phyloP scores from a whole-genome alignment of 1,140 invertebrate species.

The Cephus cinctus region DNA sequence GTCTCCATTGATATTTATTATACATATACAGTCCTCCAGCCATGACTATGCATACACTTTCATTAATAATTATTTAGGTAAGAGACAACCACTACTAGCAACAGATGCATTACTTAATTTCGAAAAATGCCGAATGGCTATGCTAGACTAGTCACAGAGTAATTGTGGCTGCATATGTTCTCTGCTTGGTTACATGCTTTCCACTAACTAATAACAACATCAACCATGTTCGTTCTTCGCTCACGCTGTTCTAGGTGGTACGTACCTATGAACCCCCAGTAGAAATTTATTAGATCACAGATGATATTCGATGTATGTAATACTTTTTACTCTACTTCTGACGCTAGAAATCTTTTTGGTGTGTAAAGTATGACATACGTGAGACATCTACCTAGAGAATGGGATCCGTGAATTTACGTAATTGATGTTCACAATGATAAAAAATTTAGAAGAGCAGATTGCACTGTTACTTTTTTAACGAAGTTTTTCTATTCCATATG shows the following conservation, averaged over 20 bases:
- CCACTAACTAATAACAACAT: conserved; percentile 48
- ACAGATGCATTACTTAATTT: conserved; percentile 22
- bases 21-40: too few relatives aligned
- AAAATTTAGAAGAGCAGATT: too few relatives aligned
- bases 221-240: conserved; percentile 46
- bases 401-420: too few relatives aligned
- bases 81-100: conserved; percentile 20
- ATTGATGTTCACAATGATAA: too few relatives aligned
- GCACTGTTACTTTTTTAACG: too few relatives aligned
- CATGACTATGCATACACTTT: background rate
- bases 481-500: too few relatives aligned
- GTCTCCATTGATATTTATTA: background rate
- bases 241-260: conserved; percentile 47
- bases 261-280: conserved; percentile 38
- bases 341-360: too few relatives aligned
- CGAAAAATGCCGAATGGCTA: conserved; percentile 29
- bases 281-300: conserved; percentile 15
- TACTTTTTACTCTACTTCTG: too few relatives aligned
- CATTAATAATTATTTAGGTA: background rate
- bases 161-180: conserved; percentile 49
- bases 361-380: too few relatives aligned
- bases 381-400: too few relatives aligned
- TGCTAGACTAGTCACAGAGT: conserved; percentile 36
- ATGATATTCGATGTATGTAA: background rate
- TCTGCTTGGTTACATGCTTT: conserved; percentile 52